Evolutionary conservation across 1,140 invertebrate genomes (phyloP), one percentile per base, ranked within the genome.

Genomic region (Trichomalopsis sarcophagae): DNA sequence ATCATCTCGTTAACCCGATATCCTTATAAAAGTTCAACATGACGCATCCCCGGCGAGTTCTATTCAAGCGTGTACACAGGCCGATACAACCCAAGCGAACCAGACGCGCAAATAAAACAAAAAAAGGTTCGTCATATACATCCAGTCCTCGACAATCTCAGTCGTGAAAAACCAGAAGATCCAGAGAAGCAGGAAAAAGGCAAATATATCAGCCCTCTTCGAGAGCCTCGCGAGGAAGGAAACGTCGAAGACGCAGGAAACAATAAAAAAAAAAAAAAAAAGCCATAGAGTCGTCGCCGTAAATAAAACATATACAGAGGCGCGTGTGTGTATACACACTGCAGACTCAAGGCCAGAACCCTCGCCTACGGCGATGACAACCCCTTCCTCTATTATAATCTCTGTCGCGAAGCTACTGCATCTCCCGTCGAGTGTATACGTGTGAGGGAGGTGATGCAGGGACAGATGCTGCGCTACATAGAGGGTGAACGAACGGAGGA

Each of bases 311-410:
- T 44, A 44, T 44, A 2, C 2, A n/a, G 17, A 68, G 23, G 3
- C 17, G 55, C 6, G 17, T n/a, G 17, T 62, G 17, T n/a, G 7
- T 62, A 55, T 62, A 17, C 11, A 2, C 33, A 36, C 33, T 50
- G 17, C 13, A n/a, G 6, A 74, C 44, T 40, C 79, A 71, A 81
- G 69, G 44, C 27, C 30, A 36, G 36, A 66, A 80, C 62, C 78
- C 79, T 81, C 40, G 47, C 2, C 27, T 4, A 36, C 33, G 27
- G 27, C 27, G 55, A 40, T 3, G 50, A n/a, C 80, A 82, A 82
- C 69, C 80, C 80, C 80, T 74, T 82, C 79, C 73, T 82, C 73
- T 82, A 74, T 82, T 81, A 69, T 73, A 50, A 73, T 73, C n/a
- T 73, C 23, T 68, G 21, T 27, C 11, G 76, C 27, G 23, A 2